Base-by-base conservation (phyloP, 2,113 vertebrate genomes). In the Scomber scombrus region DNA sequence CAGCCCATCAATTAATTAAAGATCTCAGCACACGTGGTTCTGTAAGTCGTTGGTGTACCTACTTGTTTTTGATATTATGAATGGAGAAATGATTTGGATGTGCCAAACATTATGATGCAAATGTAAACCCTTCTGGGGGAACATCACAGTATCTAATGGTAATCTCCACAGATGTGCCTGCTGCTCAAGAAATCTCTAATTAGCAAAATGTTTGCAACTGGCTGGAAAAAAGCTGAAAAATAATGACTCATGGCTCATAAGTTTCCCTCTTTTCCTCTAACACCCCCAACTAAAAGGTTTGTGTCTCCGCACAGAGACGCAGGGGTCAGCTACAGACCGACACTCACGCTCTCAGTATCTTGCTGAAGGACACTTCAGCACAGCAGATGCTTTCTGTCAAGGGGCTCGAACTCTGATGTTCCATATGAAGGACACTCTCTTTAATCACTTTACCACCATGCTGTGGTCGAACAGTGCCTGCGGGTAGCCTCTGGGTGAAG, bases 291-390 rank as follows among this genome's bases (percentile, higher is more conserved):
- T 21, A 15, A 8, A 18, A 71, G 9, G 50, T 46, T 43, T 21
- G 58, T 49, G 14, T 16, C n/a, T 70, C 71, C 45, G 57, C 54
- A 45, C 54, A 2, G 62, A 55, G 56, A 66, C 6, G 19, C 58
- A 1, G 31, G 31, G 65, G 70, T 86, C 70, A 70, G 57, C 54
- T 7, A 7, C 29, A 29, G 57, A 64, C 34, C 7, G 14, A 18
- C 56, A 10, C 65, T 68, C 67, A 49, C 26, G 26, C 52, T 52
- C 29, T 64, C 45, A 18, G 73, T 12, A 5, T 56, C 50, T 75
- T 80, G 80, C 88, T 87, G 75, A 82, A 73, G 70, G 90, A 78
- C 80, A 65, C 78, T 70, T 84, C 81, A 79, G 71, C 66, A 40
- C 60, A 76, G 68, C 80, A 76, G 58, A 78, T 63, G 81, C 67